These are phyloP conservation scores for Eristalis tenax DNA, from an alignment of 2,888 invertebrate species.

Conservation along the genomic window DNA sequence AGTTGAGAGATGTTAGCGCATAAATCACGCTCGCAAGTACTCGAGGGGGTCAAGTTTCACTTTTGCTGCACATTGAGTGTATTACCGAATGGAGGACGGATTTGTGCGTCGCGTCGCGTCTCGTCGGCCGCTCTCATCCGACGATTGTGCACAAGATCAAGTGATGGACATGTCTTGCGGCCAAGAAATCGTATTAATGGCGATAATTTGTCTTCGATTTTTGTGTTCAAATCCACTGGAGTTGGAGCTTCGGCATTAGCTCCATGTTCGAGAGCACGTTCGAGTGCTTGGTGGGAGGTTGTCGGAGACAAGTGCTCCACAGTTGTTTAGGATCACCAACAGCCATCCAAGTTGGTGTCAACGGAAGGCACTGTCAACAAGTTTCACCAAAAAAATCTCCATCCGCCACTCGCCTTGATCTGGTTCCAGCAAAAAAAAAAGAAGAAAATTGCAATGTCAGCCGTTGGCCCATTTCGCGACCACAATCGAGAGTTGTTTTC, in stretches of 20 bases:
- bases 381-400: too few species aligned
- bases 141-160: constrained; percentile 6
- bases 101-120: not conserved
- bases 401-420: too few species aligned
- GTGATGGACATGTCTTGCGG: not conserved
- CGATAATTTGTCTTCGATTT: not conserved
- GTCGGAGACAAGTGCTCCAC: too few species aligned
- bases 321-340: not conserved
- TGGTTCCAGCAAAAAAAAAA: not conserved
- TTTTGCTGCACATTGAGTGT: constrained; percentile 40
- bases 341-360: not conserved
- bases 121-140: not conserved
- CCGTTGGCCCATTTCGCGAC: not conserved
- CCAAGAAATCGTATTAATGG: too few species aligned
- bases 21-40: constrained; percentile 64
- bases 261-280: too few species aligned
- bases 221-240: not conserved
- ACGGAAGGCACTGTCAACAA: not conserved
- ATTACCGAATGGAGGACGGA: constrained; percentile 40
- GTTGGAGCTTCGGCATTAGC: not conserved
- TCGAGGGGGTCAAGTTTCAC: constrained; percentile 69
- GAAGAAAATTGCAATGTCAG: not conserved
- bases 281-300: too few species aligned
- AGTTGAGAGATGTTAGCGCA: constrained; percentile 67
- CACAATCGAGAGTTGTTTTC: constrained; percentile 1